Evolutionary conservation across 2,888 invertebrate genomes (phyloP).

Genomic region (Strigamia maritima): DNA sequence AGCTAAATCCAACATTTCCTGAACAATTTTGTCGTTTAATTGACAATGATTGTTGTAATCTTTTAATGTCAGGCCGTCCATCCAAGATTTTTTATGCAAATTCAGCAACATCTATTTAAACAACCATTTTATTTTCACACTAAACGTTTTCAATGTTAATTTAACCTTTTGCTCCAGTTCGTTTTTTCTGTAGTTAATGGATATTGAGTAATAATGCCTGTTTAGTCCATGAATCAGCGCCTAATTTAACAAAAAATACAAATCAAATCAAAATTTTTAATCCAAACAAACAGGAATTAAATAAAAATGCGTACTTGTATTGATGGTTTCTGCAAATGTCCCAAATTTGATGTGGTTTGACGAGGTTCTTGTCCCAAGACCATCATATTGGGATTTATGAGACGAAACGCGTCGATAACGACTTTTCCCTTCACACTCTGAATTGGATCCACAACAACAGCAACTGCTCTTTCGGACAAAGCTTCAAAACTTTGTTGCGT

Average conservation of each 20-base stretch:
- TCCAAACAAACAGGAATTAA: background rate
- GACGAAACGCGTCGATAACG: conserved; percentile 98
- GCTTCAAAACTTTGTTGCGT: conserved; percentile 99
- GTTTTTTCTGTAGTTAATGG: conserved; percentile 98
- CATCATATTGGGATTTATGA: conserved; percentile 99
- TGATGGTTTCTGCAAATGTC: conserved; percentile 96
- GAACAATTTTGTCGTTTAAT: conserved; percentile 88
- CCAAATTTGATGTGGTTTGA: conserved; percentile 97
- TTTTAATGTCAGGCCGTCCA: conserved; percentile 86
- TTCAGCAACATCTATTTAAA: conserved; percentile 78
- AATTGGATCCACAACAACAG: conserved; percentile 98
- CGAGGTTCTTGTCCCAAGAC: conserved; percentile 97
- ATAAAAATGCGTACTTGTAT: conserved; percentile 62
- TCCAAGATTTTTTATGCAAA: conserved; percentile 98
- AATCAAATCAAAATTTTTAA: conserved; percentile 7
- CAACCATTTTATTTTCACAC: background rate
- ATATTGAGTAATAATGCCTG: conserved; percentile 98
- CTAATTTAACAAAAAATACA: too few species aligned
- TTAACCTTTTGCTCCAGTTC: conserved; percentile 87
- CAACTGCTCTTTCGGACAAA: conserved; percentile 94
- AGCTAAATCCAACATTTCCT: conserved; percentile 94
- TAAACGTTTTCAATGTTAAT: background rate
- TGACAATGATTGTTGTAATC: conserved; percentile 91
- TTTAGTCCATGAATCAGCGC: conserved; percentile 98
- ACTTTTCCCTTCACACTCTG: conserved; percentile 95